Base-by-base conservation (phyloP, 2,113 vertebrate species). In the Misgurnus anguillicaudatus region DNA sequence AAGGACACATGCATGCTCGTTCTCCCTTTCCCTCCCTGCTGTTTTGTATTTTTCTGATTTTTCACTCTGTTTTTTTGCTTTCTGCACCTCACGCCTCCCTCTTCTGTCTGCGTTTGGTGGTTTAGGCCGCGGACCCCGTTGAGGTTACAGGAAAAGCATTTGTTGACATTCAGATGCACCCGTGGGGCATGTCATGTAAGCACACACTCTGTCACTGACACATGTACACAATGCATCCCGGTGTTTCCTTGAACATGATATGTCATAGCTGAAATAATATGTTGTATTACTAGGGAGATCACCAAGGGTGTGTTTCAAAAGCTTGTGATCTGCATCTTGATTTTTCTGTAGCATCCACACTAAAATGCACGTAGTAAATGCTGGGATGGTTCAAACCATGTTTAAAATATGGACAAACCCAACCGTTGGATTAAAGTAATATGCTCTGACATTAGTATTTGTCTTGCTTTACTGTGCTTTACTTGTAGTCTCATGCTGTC, bases 91-190 rank as follows among this genome's bases (percentile, higher is more conserved):
- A 19, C 2, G 2, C 53, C 21, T n/a, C 48, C 66, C 7, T 55
- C 17, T 55, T 64, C 69, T 72, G 19, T 72, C 45, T 4, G 16
- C 14, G 45, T 38, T 9, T 55, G 10, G 39, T 53, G 45, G 53
- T 53, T 68, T 42, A n/a, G 13, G 57, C 45, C 6, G 51, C n/a
- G 6, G 24, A 75, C 48, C 41, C 42, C 24, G 17, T 48, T 75
- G 36, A 63, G 31, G 77, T 65, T 68, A 24, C 66, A 39, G 48
- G 58, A 66, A n/a, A 70, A 79, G 65, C 10, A 62, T 80, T 81
- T 83, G 77, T 80, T 80, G 82, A 82, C 24, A 72, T 78, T 61
- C 14, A 10, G 9, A 79, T 68, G 16, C 38, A 55, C 71, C 77
- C 67, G 13, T 45, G 7, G 76, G 72, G 11, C 47, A 21, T 55